A percentile compares a stretch with the other conserved stretches of the same genome.
phyloP scores from a whole-genome alignment of 2,113 vertebrate genomes.

The Prolemur simus region DNA sequence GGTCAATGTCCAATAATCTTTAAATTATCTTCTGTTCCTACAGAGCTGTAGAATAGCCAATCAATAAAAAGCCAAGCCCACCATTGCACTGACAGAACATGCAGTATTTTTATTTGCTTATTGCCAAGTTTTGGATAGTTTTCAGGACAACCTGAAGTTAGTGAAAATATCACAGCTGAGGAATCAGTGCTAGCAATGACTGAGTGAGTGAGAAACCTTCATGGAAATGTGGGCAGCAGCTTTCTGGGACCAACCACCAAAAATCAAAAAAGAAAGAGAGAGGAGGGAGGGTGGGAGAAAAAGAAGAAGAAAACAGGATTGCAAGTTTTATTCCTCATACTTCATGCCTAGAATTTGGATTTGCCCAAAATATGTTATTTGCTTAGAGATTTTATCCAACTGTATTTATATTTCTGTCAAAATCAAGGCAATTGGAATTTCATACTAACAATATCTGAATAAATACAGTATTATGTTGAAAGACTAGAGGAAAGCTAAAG shows the following conservation, averaged over 20 bases:
- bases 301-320: neutral
- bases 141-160: neutral
- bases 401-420: conserved; percentile 55
- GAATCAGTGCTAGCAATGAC: neutral
- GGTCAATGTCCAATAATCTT: neutral
- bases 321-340: neutral
- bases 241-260: neutral
- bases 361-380: conserved; percentile 34
- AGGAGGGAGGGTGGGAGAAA: too few species aligned
- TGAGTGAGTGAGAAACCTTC: neutral
- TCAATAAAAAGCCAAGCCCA: neutral
- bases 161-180: neutral
- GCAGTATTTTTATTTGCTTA: neutral
- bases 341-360: conserved; percentile 19
- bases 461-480: neutral
- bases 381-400: conserved; percentile 35
- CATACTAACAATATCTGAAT: conserved; percentile 11
- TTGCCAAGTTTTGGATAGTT: neutral
- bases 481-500: neutral
- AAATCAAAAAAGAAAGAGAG: neutral
- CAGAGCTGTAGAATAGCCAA: neutral
- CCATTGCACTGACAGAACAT: fast-evolving
- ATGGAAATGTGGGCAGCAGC: neutral
- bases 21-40: neutral
- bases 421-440: conserved; percentile 11